These are phyloP conservation scores for Scaptodrosophila latifasciaeformis DNA, from an alignment of 2,888 invertebrate species.

Conservation along the genomic window DNA sequence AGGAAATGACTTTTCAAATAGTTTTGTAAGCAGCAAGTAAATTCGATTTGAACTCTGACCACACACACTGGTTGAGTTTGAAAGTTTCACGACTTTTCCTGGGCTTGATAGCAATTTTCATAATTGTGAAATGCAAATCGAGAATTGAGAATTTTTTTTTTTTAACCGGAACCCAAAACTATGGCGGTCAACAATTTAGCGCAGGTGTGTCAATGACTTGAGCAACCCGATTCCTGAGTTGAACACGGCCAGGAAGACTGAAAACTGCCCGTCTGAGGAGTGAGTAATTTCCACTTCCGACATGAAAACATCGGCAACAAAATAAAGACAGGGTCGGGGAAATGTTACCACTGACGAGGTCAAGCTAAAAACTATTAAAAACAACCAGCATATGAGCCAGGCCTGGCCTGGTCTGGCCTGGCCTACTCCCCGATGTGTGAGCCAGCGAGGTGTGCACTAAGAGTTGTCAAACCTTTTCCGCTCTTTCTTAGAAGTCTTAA, in stretches of 20 bases:
- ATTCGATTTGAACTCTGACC: constrained; percentile 4
- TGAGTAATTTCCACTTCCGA: constrained; percentile 66
- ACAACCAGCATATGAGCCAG: background rate
- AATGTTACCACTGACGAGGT: constrained; percentile 46
- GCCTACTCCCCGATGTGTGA: constrained; percentile 57
- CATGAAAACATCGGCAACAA: constrained; percentile 31
- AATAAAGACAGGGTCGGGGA: constrained; percentile 25
- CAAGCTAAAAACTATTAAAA: constrained; percentile 65
- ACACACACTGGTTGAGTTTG: too few species aligned
- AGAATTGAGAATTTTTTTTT: constrained; percentile 5
- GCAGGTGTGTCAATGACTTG: constrained; percentile 65
- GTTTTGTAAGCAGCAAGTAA: background rate
- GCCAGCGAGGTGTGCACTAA: constrained; percentile 27
- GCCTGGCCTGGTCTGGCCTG: constrained; percentile 31
- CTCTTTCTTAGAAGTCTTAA: background rate
- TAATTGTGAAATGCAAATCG: constrained; percentile 39
- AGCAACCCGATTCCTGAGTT: constrained; percentile 34
- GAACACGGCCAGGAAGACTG: constrained; percentile 55
- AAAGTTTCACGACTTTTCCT: too few species aligned
- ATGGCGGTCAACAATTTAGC: constrained; percentile 22
- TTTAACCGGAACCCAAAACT: background rate
- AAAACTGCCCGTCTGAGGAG: too few species aligned
- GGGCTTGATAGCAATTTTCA: background rate
- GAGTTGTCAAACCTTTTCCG: too few species aligned
- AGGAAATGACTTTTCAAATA: constrained; percentile 21